Evolutionary conservation across 1,140 invertebrate genomes (phyloP).

Genomic region (Rhagoletis pomonella): DNA sequence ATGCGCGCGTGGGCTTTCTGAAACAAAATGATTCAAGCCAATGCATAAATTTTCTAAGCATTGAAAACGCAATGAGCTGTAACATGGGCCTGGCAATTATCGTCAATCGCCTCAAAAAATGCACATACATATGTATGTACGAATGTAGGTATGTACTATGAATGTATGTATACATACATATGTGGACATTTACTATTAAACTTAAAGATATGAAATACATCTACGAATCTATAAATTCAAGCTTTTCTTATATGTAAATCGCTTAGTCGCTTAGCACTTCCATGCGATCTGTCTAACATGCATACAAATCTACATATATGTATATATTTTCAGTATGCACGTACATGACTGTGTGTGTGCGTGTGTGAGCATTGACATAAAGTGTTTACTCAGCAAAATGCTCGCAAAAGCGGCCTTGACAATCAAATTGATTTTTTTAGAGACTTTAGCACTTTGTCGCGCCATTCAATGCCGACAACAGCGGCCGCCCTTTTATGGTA

Average conservation of each 20-base stretch:
- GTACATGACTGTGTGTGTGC: neutral
- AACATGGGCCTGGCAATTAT: neutral
- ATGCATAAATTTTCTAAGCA: neutral
- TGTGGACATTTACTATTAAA: too few relatives aligned
- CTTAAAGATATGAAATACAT: too few relatives aligned
- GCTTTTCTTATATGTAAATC: neutral
- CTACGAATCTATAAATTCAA: too few relatives aligned
- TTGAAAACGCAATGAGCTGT: conserved; percentile 5
- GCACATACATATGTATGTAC: neutral
- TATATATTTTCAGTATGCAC: neutral
- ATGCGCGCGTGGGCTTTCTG: conserved; percentile 4
- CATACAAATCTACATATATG: neutral
- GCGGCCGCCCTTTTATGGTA: conserved; percentile 21
- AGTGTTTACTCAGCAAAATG: neutral
- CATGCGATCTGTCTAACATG: neutral
- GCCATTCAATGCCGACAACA: neutral
- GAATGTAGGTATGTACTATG: neutral
- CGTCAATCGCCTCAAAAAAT: neutral
- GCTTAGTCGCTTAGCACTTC: neutral
- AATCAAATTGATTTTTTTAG: conserved; percentile 65
- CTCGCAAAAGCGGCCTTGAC: conserved; percentile 65
- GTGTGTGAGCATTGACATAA: neutral
- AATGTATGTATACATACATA: too few relatives aligned
- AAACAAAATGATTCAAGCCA: neutral
- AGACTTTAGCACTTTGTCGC: conserved; percentile 22